Evolutionary conservation across 2,888 invertebrate genomes (phyloP).

Genomic region (Schrankia costaestrigalis): DNA sequence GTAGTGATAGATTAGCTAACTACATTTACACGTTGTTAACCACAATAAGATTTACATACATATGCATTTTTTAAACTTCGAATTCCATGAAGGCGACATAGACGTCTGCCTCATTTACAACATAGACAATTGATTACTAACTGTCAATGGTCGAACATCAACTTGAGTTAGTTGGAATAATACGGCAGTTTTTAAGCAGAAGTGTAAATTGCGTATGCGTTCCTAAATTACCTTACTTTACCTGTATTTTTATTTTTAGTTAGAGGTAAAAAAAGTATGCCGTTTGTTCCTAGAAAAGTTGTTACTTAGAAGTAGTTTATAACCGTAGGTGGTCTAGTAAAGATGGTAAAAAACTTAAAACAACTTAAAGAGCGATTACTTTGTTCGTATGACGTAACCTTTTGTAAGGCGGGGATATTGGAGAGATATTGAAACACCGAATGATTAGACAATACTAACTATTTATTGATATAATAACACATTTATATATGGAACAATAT

Average conservation of each 20-base stretch:
- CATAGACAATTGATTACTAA: slow-evolving; percentile 24
- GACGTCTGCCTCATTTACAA: slow-evolving; percentile 20
- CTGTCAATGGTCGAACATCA: slow-evolving; percentile 23
- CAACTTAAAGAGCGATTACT: background rate
- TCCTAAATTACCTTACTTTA: slow-evolving; percentile 10
- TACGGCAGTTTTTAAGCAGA: slow-evolving; percentile 5
- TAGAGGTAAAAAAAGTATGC: slow-evolving; percentile 19
- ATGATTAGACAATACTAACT: too few relatives aligned
- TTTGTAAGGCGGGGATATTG: too few relatives aligned
- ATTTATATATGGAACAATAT: too few relatives aligned
- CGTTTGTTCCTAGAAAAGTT: slow-evolving; percentile 17
- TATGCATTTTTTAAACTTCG: slow-evolving; percentile 27
- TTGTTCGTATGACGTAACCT: too few relatives aligned
- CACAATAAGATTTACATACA: slow-evolving; percentile 33
- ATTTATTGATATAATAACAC: too few relatives aligned
- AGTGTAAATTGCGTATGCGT: slow-evolving; percentile 7
- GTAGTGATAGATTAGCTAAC: slow-evolving; percentile 47
- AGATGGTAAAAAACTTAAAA: background rate
- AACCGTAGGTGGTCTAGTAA: background rate
- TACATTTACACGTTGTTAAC: slow-evolving; percentile 28
- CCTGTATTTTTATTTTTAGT: slow-evolving; percentile 4
- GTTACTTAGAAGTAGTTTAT: slow-evolving; percentile 6
- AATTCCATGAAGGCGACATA: slow-evolving; percentile 21
- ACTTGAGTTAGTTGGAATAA: slow-evolving; percentile 13
- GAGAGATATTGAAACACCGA: too few relatives aligned